These are phyloP conservation scores for Thymelicus sylvestris DNA, from an alignment of 2,888 invertebrate species.

Conservation along the genomic window DNA sequence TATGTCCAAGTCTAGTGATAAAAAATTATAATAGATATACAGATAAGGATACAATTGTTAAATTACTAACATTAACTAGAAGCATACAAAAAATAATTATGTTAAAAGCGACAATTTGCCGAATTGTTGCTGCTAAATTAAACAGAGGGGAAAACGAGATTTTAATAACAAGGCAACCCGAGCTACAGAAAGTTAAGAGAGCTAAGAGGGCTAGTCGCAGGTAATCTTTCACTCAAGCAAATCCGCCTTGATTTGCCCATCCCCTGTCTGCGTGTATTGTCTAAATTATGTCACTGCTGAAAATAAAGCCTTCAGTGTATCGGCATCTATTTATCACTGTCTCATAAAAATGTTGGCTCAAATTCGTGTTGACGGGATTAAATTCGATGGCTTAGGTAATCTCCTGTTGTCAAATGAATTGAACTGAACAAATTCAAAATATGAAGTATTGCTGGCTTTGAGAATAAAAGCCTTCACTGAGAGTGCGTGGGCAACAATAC, in stretches of 20 bases:
- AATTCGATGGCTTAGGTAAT: background rate
- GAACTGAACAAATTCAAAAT: too few relatives aligned
- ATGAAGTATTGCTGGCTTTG: slow-evolving; percentile 11
- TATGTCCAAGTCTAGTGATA: too few relatives aligned
- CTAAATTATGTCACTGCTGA: slow-evolving; percentile 57
- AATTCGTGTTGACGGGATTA: too few relatives aligned
- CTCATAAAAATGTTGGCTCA: background rate
- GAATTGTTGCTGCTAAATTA: slow-evolving; percentile 4
- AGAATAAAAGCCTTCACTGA: slow-evolving; percentile 13
- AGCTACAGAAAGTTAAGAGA: slow-evolving; percentile 24
- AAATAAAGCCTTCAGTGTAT: slow-evolving; percentile 51
- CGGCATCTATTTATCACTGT: background rate
- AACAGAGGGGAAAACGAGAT: slow-evolving; percentile 17
- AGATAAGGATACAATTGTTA: too few relatives aligned
- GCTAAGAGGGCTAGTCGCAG: slow-evolving; percentile 38
- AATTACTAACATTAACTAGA: too few relatives aligned
- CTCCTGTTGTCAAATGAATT: too few relatives aligned
- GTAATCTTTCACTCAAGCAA: slow-evolving; percentile 55
- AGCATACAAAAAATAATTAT: background rate
- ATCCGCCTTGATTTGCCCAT: slow-evolving; percentile 43
- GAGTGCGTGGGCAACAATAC: background rate
- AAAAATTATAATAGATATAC: too few relatives aligned
- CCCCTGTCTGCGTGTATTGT: slow-evolving; percentile 26
- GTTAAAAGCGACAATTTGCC: background rate
- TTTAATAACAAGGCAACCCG: slow-evolving; percentile 30